Conservation (phyloP, 1,140 invertebrate genomes). For the Drosophila novamexicana region DNA sequence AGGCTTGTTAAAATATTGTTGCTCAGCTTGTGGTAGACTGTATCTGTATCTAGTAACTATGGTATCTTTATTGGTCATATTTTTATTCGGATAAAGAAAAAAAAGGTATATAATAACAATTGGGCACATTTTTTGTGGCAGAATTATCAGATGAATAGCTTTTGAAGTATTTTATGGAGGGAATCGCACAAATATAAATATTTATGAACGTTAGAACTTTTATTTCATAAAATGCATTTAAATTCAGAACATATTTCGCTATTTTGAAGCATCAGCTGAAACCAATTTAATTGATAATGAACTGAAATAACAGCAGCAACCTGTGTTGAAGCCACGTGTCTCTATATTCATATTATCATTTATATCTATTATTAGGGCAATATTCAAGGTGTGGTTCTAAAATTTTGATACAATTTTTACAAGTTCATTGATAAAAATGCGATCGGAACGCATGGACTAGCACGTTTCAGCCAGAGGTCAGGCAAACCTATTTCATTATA, state of each 20-base stretch:
- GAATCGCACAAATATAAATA: no score
- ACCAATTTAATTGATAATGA: constrained; percentile 27
- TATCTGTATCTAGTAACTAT: no score
- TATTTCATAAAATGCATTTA: background rate
- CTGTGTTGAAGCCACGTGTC: background rate
- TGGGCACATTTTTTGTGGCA: no score
- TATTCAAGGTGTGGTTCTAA: constrained; percentile 47
- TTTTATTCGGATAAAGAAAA: no score
- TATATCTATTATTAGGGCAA: constrained; percentile 30
- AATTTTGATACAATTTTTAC: constrained; percentile 8
- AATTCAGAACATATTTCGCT: constrained; percentile 7
- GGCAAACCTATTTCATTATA: constrained; percentile 8
- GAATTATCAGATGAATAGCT: no score
- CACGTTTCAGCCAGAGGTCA: constrained; percentile 39
- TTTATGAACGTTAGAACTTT: no score
- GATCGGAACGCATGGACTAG: constrained; percentile 20
- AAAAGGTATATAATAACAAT: no score
- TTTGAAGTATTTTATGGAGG: no score
- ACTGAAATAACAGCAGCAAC: background rate
- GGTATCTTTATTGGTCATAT: no score
- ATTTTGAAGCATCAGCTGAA: background rate
- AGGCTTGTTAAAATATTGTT: no score
- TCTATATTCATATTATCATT: background rate
- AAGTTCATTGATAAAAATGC: constrained; percentile 45
- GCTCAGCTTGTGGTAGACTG: no score